Conservation (phyloP, 2,797 vertebrate genomes). For the Prionace glauca region DNA sequence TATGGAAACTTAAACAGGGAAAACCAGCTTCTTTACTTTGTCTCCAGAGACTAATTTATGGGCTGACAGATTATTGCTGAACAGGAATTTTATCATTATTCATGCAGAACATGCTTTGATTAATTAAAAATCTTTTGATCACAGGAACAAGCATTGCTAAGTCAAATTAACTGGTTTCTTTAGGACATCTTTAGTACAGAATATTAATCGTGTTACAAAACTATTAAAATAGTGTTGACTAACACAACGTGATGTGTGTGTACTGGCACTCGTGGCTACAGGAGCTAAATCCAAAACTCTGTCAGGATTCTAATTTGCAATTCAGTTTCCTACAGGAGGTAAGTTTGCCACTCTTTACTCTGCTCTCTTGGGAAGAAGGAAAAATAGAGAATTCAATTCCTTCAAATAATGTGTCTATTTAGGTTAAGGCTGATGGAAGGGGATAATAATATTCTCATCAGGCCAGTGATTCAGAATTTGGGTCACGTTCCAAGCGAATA, state of each 20-base stretch:
- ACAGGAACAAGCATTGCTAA: constrained; percentile 5
- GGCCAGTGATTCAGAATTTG: not conserved
- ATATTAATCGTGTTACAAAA: not conserved
- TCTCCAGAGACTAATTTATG: constrained; percentile 27
- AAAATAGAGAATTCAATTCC: not conserved
- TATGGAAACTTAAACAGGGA: not conserved
- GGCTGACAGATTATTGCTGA: not conserved
- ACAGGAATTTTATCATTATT: constrained; percentile 12
- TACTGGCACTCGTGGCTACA: not conserved
- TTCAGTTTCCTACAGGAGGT: not conserved
- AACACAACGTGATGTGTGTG: not conserved
- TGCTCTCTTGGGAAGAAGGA: not conserved
- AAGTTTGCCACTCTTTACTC: not conserved
- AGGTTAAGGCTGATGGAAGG: no score
- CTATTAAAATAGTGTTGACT: not conserved
- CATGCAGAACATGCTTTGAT: not conserved
- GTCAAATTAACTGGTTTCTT: constrained; percentile 22
- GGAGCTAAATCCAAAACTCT: not conserved
- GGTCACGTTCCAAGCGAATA: not conserved
- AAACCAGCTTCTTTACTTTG: not conserved
- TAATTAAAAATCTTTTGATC: constrained; percentile 24
- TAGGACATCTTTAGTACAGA: not conserved
- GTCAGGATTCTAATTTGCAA: not conserved
- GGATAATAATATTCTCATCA: not conserved
- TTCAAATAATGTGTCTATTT: not conserved